phyloP scores from a whole-genome alignment of 2,797 vertebrate genomes.

The Scarus forsteni region DNA sequence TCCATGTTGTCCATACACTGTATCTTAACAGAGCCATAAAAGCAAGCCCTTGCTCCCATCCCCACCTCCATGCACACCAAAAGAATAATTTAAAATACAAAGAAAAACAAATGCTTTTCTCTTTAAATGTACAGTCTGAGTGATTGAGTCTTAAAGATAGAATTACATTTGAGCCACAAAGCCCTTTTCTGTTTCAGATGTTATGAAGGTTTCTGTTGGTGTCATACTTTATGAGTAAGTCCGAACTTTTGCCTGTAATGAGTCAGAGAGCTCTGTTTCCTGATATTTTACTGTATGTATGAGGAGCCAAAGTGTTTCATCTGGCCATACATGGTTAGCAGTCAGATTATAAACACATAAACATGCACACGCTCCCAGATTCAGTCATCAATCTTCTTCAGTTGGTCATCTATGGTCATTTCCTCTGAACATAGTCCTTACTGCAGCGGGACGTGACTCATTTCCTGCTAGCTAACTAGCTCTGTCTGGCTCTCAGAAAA shows the following conservation, averaged over 20 bases:
- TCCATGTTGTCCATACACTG: too few species aligned
- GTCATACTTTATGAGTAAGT: slow-evolving; percentile 15
- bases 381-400: slow-evolving; percentile 47
- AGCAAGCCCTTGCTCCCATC: too few species aligned
- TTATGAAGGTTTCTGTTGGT: slow-evolving; percentile 18
- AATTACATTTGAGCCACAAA: too few species aligned
- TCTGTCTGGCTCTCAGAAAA: slow-evolving; percentile 44
- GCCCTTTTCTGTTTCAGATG: slow-evolving; percentile 6
- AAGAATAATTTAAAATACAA: too few species aligned
- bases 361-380: slow-evolving; percentile 1
- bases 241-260: slow-evolving; percentile 20
- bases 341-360: slow-evolving; percentile 12
- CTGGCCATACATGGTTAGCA: slow-evolving; percentile 17
- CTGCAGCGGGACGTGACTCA: slow-evolving; percentile 62
- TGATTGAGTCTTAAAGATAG: too few species aligned
- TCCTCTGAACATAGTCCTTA: slow-evolving; percentile 68
- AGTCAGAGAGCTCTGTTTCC: slow-evolving; percentile 9
- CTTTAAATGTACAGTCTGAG: too few species aligned
- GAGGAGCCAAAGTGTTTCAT: slow-evolving; percentile 15
- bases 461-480: slow-evolving; percentile 73
- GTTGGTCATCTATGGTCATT: slow-evolving; percentile 66
- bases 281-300: slow-evolving; percentile 11
- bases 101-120: too few species aligned
- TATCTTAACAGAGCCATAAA: too few species aligned
- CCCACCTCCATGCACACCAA: too few species aligned